Evolutionary conservation across 1,140 invertebrate genomes (phyloP), one percentile per base, ranked within the genome.

Genomic region (Zaprionus taronus): DNA sequence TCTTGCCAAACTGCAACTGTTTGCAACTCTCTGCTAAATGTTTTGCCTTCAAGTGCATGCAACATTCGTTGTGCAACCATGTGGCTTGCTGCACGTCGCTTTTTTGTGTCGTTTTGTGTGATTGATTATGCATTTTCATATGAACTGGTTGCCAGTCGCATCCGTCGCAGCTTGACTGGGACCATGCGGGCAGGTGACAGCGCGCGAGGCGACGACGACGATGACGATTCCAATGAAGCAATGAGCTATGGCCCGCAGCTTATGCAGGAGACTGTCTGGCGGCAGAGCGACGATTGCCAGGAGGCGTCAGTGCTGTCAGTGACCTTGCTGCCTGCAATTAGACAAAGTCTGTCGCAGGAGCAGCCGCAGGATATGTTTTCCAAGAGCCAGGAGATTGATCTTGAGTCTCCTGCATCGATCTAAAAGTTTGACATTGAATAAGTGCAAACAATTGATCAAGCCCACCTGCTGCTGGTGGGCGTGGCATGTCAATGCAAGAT

Each of bases 121-220:
- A 90, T 90, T 90, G 85, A 90, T 90, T 90, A 90, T 86, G 82
- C 79, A 86, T 90, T 90, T 90, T 90, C 82, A 78, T 78, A 83
- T 78, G 86, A 90, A 90, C 85, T 90, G 85, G 82, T 85, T 85
- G 79, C 67, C 57, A 66, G 26, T 79, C 80, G 72, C 77, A 77
- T 49, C 70, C 84, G 64, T 56, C 17, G 61, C 17, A 15, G 38
- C 17, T n/a, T 60, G 26, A 34, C 36, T 47, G 44, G 11, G 5
- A 11, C 14, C 73, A 89, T 86, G 77, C 84, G 80, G 84, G 83
- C 80, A 83, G 80, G 69, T 80, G 77, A 73, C 72, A 72, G 26
- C 24, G 28, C 56, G 60, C 58, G 60, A 69, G 38, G 61, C 65
- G 20, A 38, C 31, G 44, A 51, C 44, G 57, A 60, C 44, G 57